phyloP scores from a whole-genome alignment of 2,113 vertebrate species.

The Ceyx cyanopectus region DNA sequence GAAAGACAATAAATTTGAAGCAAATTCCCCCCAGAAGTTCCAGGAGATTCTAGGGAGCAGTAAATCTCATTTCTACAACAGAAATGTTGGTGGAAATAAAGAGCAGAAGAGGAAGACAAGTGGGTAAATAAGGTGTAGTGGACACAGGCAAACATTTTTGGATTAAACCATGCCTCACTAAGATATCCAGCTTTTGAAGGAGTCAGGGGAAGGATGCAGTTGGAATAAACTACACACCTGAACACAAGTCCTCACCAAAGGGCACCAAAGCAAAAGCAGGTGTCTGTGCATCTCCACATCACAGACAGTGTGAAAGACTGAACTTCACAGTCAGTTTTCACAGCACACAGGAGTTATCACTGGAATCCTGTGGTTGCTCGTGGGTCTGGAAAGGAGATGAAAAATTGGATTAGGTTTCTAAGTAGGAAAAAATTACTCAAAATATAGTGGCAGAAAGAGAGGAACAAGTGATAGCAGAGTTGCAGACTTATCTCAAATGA shows the following conservation, averaged over 20 bases:
- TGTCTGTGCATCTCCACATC: neutral
- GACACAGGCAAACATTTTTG: neutral
- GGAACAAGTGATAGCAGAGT: neutral
- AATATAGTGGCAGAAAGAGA: neutral
- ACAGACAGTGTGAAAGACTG: neutral
- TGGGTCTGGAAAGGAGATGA: neutral
- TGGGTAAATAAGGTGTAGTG: neutral
- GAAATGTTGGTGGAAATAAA: neutral
- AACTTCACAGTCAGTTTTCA: neutral
- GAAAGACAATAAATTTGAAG: neutral
- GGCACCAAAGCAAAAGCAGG: neutral
- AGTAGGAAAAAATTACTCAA: neutral
- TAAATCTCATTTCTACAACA: neutral
- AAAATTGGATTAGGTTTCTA: neutral
- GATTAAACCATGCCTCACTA: neutral
- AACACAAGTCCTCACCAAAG: neutral
- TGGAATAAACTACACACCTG: neutral
- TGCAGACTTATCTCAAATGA: neutral
- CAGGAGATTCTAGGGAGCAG: neutral
- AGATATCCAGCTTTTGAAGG: neutral
- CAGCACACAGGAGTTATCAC: neutral
- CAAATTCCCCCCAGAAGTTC: neutral
- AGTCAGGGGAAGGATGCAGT: neutral
- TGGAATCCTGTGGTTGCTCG: neutral
- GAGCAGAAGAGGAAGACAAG: neutral